A percentile compares a stretch with the other conserved stretches of the same genome.
These are phyloP conservation scores for Drosophila mauritiana DNA, from an alignment of 1,140 invertebrate genomes.

Conservation along the genomic window DNA sequence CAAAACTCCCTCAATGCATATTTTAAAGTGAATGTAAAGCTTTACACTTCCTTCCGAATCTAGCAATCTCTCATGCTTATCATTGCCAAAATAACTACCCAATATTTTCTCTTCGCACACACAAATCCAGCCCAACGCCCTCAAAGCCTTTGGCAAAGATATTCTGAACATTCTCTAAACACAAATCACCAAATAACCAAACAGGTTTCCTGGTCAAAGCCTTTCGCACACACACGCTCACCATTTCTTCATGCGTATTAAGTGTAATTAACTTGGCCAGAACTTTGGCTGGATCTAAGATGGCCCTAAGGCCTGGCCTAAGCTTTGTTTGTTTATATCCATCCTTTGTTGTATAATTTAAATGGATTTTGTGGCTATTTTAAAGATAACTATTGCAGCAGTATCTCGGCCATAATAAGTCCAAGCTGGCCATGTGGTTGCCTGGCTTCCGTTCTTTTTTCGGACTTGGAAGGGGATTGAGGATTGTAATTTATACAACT, in stretches of 20 bases:
- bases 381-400: slow-evolving; percentile 72
- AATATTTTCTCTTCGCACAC: slow-evolving; percentile 26
- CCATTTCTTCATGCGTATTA: slow-evolving; percentile 63
- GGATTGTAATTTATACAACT: slow-evolving; percentile 58
- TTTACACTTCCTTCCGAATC: neutral
- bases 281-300: slow-evolving; percentile 27
- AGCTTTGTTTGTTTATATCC: slow-evolving; percentile 54
- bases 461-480: slow-evolving; percentile 12
- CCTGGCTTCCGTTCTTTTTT: slow-evolving; percentile 39
- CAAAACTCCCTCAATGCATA: neutral
- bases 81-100: slow-evolving; percentile 10
- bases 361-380: slow-evolving; percentile 79
- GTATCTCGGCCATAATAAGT: slow-evolving; percentile 62
- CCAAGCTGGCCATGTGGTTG: slow-evolving; percentile 37
- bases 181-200: slow-evolving; percentile 74
- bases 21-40: neutral
- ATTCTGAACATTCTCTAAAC: slow-evolving; percentile 35
- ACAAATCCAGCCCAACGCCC: slow-evolving; percentile 8
- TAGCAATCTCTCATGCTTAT: slow-evolving; percentile 14
- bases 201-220: slow-evolving; percentile 63
- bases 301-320: slow-evolving; percentile 29
- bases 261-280: slow-evolving; percentile 79
- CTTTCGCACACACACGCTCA: slow-evolving; percentile 17
- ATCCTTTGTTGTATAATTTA: slow-evolving; percentile 71
- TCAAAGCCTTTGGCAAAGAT: slow-evolving; percentile 17